Evolutionary conservation across 2,888 invertebrate genomes (phyloP), one percentile per base, ranked within the genome.

Genomic region (Hirudinaria manillensis): DNA sequence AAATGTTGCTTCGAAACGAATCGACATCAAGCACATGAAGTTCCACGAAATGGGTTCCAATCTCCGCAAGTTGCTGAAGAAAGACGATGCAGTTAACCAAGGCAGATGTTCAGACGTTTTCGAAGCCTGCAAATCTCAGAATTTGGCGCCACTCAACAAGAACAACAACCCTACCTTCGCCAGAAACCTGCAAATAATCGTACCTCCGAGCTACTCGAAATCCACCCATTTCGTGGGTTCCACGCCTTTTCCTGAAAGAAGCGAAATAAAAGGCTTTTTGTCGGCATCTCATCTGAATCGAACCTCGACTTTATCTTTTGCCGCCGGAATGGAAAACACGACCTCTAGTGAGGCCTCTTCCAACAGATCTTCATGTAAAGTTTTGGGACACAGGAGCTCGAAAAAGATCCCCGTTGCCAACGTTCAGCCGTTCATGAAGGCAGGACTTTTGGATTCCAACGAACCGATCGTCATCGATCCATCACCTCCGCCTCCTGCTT

Each of bases 321-420:
- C 61, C 13, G 61, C 61, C 13, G 61, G 61, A 24, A 45, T 45
- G 45, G 45, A 45, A 45, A 45, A 45, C 45, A 45, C 45, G 3
- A 16, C 16, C 45, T 1, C 45, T 16, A 10, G 10, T 16, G 45
- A 45, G 16, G 1, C 45, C 45, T 16, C 65, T 16, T 29, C 27
- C 32, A 51, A 67, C 53, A 38, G 56, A n/a, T 53, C 72, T 16
- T 73, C 38, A 34, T 56, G 65, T 19, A 65, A 38, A n/a, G 51
- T 73, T 29, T 36, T 75, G n/a, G 75, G 61, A 36, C 36, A 55
- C 21, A 19, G 29, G 13, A 45, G 29, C 34, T 19, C 67, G 24
- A 75, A 75, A 53, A 38, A 70, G 10, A 75, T 77, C 29, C 77
- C 77, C n/a, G 77, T 77, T 10, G 77, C 77, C 66, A 77, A 77